Evolutionary conservation across 2,113 vertebrate species (phyloP), one percentile per base, ranked within the genome.

Genomic region (Ancistrus triradiatus): DNA sequence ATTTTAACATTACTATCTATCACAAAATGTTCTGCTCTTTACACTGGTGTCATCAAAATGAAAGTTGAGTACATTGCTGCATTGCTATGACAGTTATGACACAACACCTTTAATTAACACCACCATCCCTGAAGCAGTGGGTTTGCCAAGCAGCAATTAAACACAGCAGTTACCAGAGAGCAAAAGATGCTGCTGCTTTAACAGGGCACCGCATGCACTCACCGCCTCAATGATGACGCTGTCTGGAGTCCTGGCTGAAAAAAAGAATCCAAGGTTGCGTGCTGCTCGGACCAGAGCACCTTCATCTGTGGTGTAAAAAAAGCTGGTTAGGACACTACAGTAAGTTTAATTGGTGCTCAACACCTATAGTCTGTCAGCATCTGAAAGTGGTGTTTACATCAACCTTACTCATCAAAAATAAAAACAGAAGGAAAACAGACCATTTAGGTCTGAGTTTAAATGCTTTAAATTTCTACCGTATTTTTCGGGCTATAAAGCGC

Each of bases 221-320:
- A 99, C 96, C 57, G 89, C 87, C 74, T 98, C 89, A 70, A 95
- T 87, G 51, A 98, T 94, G 69, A 99, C 96, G 0, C 86, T 91
- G 83, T 98, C 89, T 15, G 96, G 96, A 13, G 96, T 99, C 79
- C 96, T 82, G 70, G 93, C 96, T 24, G 95, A 93, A 78, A 99
- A 99, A 50, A 95, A 89, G 69, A 99, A 99, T 74, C 77, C 91
- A 58, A 99, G 81, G 71, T 87, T 86, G 22, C 72, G 89, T 43
- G 96, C 96, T 31, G 95, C 96, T 85, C 92, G 89, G 74, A 99
- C 96, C 79, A 99, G 78, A 0, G 96, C 94, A 15, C 95, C 92
- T 80, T 99, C 96, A 85, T 99, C 96, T 99, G 74, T 28, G 77
- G 60, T 73, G 50, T 18, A 72, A 72, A 55, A 4, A 59, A 17